Conservation (phyloP, 2,888 invertebrate genomes). For the Hypolimnas misippus region DNA sequence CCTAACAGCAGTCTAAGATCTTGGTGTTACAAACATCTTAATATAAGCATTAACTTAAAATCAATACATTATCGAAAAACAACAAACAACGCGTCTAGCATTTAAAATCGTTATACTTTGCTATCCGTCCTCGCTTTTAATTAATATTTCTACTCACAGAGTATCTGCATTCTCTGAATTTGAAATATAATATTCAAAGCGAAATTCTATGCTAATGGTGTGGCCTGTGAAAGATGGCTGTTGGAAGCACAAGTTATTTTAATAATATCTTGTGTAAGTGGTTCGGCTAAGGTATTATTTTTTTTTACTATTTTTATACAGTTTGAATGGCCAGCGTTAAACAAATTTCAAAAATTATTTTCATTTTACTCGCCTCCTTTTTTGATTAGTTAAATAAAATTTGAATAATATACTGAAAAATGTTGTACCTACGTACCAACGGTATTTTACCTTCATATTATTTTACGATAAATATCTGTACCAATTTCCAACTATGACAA, state of each 20-base stretch:
- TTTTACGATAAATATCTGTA: too few relatives aligned
- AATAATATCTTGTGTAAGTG: constrained; percentile 22
- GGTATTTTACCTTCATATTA: too few relatives aligned
- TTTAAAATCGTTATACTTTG: constrained; percentile 16
- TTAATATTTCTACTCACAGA: constrained; percentile 58
- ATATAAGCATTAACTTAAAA: too few relatives aligned
- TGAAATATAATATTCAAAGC: constrained; percentile 51
- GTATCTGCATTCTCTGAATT: constrained; percentile 52
- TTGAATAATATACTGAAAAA: too few relatives aligned
- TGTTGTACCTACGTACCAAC: too few relatives aligned
- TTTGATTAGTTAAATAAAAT: not conserved
- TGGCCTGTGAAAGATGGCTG: constrained; percentile 34
- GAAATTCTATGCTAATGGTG: constrained; percentile 53
- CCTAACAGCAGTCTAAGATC: too few relatives aligned
- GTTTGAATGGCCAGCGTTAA: not conserved
- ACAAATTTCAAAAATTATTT: too few relatives aligned
- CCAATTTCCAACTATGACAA: too few relatives aligned
- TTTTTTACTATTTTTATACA: not conserved
- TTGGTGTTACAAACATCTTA: not conserved
- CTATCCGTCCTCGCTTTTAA: constrained; percentile 49
- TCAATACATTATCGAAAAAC: not conserved
- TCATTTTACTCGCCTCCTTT: too few relatives aligned
- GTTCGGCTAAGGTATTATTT: not conserved
- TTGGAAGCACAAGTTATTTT: constrained; percentile 32
- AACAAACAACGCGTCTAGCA: constrained; percentile 17